These are phyloP conservation scores for Phylloscopus whistleri DNA, from an alignment of 2,113 vertebrate species.

Conservation along the genomic window DNA sequence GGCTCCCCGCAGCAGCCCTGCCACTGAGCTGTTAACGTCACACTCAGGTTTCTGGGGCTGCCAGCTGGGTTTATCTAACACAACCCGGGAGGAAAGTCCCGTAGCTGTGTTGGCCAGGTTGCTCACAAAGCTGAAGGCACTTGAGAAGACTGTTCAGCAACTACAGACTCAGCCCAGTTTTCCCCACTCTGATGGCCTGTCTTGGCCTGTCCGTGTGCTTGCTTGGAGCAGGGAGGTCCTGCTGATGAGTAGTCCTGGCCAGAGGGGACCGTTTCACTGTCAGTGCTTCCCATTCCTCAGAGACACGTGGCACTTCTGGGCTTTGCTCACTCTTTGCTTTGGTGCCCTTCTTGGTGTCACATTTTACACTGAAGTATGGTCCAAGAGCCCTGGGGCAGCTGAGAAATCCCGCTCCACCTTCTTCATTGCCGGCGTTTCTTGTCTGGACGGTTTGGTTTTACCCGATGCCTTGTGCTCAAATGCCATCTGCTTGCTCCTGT, in stretches of 20 bases:
- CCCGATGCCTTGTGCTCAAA: constrained; percentile 12
- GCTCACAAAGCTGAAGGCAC: not conserved
- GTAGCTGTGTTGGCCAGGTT: not conserved
- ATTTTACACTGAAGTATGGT: not conserved
- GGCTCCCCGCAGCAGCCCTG: not conserved
- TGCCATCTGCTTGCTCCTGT: constrained; percentile 42
- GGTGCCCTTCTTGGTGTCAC: not conserved
- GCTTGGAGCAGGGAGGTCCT: not conserved
- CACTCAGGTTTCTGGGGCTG: not conserved
- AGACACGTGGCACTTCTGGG: not conserved
- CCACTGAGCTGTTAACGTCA: not conserved
- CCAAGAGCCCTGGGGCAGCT: not conserved
- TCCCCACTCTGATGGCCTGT: not conserved
- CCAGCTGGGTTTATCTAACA: not conserved
- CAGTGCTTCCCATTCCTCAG: not conserved
- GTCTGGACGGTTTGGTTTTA: not conserved
- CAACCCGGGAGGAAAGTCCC: not conserved
- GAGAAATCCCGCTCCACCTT: not conserved
- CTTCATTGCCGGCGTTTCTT: not conserved
- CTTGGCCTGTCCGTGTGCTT: not conserved
- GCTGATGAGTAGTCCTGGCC: not conserved
- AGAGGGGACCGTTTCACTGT: not conserved
- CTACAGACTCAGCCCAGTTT: constrained; percentile 4
- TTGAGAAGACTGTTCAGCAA: constrained; percentile 37
- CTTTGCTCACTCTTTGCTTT: constrained; percentile 44